Conservation (phyloP, 2,888 invertebrate genomes). For the Apoderus coryli region DNA sequence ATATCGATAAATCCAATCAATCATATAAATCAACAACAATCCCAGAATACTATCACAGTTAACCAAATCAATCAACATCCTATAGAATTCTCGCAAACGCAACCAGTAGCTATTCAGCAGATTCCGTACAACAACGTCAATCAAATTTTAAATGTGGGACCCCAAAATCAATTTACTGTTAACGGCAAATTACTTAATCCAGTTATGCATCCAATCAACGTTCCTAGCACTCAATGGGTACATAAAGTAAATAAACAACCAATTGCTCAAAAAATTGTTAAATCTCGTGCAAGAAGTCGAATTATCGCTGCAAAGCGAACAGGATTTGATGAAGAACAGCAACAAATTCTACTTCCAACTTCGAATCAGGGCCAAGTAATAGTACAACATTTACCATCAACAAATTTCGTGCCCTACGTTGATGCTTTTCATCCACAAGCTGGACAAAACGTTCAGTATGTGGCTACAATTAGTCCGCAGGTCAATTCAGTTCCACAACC, state of each 20-base stretch:
- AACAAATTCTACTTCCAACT: conserved; percentile 17
- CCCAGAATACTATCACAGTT: conserved; percentile 13
- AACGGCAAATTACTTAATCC: conserved; percentile 25
- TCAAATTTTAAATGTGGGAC: conserved; percentile 25
- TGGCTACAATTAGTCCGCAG: conserved; percentile 53
- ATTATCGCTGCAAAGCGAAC: conserved; percentile 20
- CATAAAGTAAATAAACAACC: conserved; percentile 23
- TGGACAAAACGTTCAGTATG: conserved; percentile 61
- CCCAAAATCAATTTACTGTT: conserved; percentile 25
- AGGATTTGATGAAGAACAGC: conserved; percentile 15
- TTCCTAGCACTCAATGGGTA: conserved; percentile 26
- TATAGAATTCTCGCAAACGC: conserved; percentile 23
- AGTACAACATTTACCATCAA: conserved; percentile 42
- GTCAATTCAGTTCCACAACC: conserved; percentile 25
- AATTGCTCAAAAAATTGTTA: conserved; percentile 22
- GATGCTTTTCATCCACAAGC: conserved; percentile 55
- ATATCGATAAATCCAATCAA: conserved; percentile 19
- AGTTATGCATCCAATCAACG: conserved; percentile 20
- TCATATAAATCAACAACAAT: conserved; percentile 18
- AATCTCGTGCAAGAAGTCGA: conserved; percentile 22
- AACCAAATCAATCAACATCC: conserved; percentile 19
- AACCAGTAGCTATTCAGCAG: conserved; percentile 27
- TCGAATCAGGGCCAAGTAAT: conserved; percentile 39
- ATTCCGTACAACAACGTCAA: conserved; percentile 24
- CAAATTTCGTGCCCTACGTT: conserved; percentile 44